Base-by-base conservation (phyloP, 1,140 invertebrate species). In the Scaptomyza hsui region DNA sequence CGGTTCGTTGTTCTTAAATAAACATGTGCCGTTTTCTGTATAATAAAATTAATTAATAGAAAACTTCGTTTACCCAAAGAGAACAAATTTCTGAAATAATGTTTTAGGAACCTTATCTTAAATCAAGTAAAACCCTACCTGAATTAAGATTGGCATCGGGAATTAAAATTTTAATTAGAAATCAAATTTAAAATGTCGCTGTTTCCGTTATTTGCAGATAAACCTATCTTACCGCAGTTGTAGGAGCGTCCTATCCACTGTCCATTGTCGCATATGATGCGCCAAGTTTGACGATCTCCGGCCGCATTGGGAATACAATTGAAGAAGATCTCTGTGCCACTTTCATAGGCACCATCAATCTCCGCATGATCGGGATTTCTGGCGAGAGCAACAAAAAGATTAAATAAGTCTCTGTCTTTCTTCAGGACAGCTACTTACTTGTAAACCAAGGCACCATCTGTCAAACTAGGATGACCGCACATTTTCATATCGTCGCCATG, bases 231-330 rank as follows among this genome's bases (percentile, higher is more conserved):
- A 95, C 95, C 95, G 86, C 96, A 97, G 81, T 93, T 94, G 35
- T 95, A 93, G 41, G 95, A 94, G 72, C 94, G 93, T 15, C 96
- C 96, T 49, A 96, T 94, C 96, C 96, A 97, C 61, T 93, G 94
- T 1, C 96, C 96, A 78, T 97, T 94, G 85, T 96, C 95, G 79
- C 96, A 97, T 16, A 95, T 94, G 52, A 97, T 95, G 65, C 95
- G 94, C 96, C 96, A 97, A 0, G 95, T 96, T 2, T 94, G 95
- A 76, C 95, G 95, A 90, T 96, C 95, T 0, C 95, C 95, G 91
- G 95, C 95, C 4, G 95, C 95, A 61, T 94, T 94, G 1, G 94
- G 94, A 32, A 96, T 95, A 83, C 96, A 97, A 72, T 95, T 94
- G 89, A 96, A 97, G 1, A 95, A 95, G 12, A 97, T 94, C 90